These are phyloP conservation scores for Chirona hameri DNA, from an alignment of 2,888 invertebrate species.

Conservation along the genomic window DNA sequence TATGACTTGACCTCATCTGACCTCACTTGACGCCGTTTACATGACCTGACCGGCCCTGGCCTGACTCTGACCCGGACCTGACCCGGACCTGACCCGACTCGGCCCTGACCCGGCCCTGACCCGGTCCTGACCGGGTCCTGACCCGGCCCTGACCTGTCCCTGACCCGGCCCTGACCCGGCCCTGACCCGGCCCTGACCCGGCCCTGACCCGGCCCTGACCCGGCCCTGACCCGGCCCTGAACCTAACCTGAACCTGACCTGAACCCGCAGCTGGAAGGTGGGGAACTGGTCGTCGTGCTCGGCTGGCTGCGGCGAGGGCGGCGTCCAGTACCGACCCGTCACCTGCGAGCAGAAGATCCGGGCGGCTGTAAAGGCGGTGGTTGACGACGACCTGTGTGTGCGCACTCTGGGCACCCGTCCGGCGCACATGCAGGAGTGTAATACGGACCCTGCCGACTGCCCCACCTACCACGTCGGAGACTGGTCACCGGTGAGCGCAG, in stretches of 20 bases:
- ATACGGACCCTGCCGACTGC: conserved; percentile 65
- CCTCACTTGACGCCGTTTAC: no score
- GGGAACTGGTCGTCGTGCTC: conserved; percentile 79
- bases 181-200: neutral
- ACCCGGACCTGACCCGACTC: no score
- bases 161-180: neutral
- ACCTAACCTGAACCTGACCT: neutral
- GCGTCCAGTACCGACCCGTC: conserved; percentile 53
- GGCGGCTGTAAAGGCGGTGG: conserved; percentile 66
- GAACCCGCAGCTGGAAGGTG: conserved; percentile 60
- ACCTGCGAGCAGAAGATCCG: conserved; percentile 75
- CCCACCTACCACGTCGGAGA: conserved; percentile 82
- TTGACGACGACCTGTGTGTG: conserved; percentile 70
- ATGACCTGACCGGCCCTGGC: no score
- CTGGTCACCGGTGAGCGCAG: conserved; percentile 75
- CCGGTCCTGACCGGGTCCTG: no score
- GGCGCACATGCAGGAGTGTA: conserved; percentile 65
- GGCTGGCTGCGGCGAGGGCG: conserved; percentile 65
- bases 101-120: no score
- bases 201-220: neutral
- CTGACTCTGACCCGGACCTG: no score
- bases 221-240: neutral
- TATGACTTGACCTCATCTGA: no score
- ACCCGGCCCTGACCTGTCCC: neutral
- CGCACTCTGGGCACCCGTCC: conserved; percentile 49